phyloP scores from a whole-genome alignment of 2,888 invertebrate species.

The Gastracanthus pulcherrimus region DNA sequence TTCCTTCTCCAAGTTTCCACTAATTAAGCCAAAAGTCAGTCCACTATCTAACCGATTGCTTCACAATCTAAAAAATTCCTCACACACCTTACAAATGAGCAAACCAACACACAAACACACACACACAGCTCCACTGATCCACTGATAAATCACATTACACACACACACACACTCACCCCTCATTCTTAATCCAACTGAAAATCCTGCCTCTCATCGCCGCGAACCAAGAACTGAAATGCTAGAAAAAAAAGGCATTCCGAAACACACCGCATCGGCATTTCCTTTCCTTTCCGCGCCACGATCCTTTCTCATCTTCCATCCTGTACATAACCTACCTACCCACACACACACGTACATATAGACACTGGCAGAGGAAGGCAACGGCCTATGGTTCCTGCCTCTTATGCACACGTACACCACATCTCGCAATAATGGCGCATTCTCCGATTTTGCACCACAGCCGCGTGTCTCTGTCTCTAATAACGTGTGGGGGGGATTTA shows the following conservation, averaged over 20 bases:
- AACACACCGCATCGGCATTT: constrained; percentile 41
- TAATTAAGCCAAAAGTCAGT: not conserved
- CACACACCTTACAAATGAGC: not conserved
- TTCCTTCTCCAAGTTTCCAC: not conserved
- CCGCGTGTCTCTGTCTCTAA: no score
- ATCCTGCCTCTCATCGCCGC: not conserved
- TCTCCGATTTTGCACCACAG: constrained; percentile 68
- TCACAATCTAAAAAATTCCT: not conserved
- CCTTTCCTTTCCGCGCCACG: constrained; percentile 33
- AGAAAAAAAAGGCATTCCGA: constrained; percentile 23
- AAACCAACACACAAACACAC: not conserved
- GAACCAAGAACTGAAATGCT: not conserved
- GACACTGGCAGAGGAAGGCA: no score
- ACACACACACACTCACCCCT: not conserved
- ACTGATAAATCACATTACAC: not conserved
- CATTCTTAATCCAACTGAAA: constrained; percentile 5
- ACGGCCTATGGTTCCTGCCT: constrained; percentile 60
- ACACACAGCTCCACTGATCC: not conserved
- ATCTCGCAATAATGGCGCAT: constrained; percentile 68
- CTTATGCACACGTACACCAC: not conserved
- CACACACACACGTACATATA: not conserved
- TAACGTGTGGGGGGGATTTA: constrained; percentile 64
- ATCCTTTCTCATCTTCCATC: constrained; percentile 18
- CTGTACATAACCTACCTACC: no score
- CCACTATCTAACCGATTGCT: not conserved